A percentile compares a stretch with the other conserved stretches of the same genome.
Conservation (phyloP, 2,797 vertebrate genomes). For the Pangasius krempfi region DNA sequence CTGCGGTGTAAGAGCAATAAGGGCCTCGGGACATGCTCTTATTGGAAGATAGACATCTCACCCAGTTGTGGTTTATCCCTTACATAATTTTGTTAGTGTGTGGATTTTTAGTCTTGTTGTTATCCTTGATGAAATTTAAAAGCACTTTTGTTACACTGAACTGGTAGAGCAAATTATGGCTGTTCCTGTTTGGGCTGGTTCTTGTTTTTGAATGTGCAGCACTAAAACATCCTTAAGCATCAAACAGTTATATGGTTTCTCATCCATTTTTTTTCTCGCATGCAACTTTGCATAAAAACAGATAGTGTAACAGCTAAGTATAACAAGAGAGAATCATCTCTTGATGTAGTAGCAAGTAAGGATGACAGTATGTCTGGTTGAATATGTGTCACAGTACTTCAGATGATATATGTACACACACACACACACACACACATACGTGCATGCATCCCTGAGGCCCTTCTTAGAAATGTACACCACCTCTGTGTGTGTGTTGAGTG, state of each 20-base stretch:
- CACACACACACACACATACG: background rate
- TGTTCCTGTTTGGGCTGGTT: background rate
- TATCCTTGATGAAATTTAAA: background rate
- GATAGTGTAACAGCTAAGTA: background rate
- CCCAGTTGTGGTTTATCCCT: background rate
- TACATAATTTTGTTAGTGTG: background rate
- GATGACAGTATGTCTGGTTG: background rate
- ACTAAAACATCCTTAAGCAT: background rate
- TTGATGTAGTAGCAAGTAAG: background rate
- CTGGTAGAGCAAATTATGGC: background rate
- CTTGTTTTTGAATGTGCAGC: background rate
- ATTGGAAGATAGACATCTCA: background rate
- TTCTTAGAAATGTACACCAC: background rate
- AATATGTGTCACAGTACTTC: background rate
- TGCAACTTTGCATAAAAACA: background rate
- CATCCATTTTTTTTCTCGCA: background rate
- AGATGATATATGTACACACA: background rate
- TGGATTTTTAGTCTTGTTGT: background rate
- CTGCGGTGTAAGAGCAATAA: background rate
- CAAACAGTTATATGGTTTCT: background rate
- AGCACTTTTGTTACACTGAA: background rate
- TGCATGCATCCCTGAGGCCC: background rate
- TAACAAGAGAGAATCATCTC: background rate
- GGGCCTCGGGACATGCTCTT: background rate
- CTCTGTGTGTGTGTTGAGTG: slow-evolving; percentile 50